These are phyloP conservation scores for Zhuqinia jingwanae DNA, from an alignment of 2,888 invertebrate genomes.

Conservation along the genomic window DNA sequence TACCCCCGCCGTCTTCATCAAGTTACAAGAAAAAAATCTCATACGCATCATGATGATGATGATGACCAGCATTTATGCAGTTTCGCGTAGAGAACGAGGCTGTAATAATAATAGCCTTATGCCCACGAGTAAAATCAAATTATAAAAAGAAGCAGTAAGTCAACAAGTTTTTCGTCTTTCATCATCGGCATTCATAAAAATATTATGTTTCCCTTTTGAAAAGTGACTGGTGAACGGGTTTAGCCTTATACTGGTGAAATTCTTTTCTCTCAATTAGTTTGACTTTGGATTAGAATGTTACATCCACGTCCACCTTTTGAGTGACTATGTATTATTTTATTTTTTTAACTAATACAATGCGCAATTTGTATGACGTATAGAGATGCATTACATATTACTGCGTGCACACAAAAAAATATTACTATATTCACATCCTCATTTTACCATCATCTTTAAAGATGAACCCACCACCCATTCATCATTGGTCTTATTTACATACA, in stretches of 20 bases:
- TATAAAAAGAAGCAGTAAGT: conserved; percentile 16
- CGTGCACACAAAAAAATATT: no score
- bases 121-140: conserved; percentile 47
- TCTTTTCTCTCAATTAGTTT: neutral
- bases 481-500: conserved; percentile 29
- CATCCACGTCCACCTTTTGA: no score
- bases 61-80: neutral
- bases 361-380: no score
- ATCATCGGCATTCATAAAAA: conserved; percentile 3
- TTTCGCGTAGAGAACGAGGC: neutral
- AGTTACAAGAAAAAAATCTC: neutral
- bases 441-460: neutral
- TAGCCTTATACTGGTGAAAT: neutral
- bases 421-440: neutral
- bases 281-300: no score
- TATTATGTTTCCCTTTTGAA: neutral
- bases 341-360: no score
- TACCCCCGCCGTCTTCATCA: neutral
- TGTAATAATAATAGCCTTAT: neutral
- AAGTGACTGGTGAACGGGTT: neutral
- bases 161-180: conserved; percentile 17
- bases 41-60: neutral
- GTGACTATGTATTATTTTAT: no score
- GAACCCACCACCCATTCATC: neutral
- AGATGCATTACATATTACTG: no score